Evolutionary conservation across 2,797 vertebrate species (phyloP), one percentile per base, ranked within the genome.

Genomic region (Coreius guichenoti): DNA sequence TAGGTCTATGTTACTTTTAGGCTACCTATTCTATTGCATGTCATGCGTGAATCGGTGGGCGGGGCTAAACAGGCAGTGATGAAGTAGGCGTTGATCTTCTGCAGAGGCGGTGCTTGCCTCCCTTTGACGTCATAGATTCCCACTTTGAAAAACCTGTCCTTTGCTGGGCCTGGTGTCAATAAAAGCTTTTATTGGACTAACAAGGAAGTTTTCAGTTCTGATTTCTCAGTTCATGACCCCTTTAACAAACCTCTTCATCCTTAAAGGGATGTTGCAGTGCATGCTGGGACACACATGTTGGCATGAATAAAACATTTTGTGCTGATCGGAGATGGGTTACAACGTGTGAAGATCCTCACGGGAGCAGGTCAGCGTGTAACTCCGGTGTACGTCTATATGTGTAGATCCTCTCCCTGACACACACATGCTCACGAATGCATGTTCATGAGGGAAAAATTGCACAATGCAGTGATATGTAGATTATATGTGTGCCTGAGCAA

Each of bases 401-500:
- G 51, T 16, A 13, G 33, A 58, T 77, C 54, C 51, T 77, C 21
- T 51, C 47, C 16, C 16, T 43, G 33, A 63, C n/a, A 63, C 56
- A 69, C 23, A 78, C 36, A 26, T 4, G 26, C 73, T 31, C 47
- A 21, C n/a, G 12, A 14, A 63, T 8, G 58, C 36, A 13, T 31
- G 56, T 29, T 45, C 76, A 26, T 2, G 13, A 45, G 36, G 33
- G 33, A 3, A 63, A 29, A 21, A 29, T 5, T 8, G 36, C 4
- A 6, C 7, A 21, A 47, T 19, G 45, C 7, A 4, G 43, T 33
- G 29, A 75, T 74, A 58, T 73, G 69, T 26, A 21, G 68, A 72
- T 58, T 87, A 70, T 69, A 76, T 88, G 85, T 82, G 85, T 80
- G 84, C 47, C 9, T 80, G 69, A 36, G 63, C 39, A 63, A n/a